Evolutionary conservation across 1,140 invertebrate species (phyloP).

Genomic region (Dreissena polymorpha): DNA sequence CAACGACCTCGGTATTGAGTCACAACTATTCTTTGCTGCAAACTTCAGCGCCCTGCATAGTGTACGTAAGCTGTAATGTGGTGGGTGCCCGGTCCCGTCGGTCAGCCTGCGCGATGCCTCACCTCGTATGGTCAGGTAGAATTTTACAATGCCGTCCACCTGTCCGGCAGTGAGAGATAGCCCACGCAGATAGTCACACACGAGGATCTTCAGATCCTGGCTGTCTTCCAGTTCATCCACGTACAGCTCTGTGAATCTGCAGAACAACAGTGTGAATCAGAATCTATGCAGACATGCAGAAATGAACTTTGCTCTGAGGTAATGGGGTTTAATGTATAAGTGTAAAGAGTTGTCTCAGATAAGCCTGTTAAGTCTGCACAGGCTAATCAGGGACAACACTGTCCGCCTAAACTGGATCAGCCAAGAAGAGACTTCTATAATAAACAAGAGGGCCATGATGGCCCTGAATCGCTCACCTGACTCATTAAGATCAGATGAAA

Average conservation of each 20-base stretch:
- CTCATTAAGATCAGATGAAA: too few species aligned
- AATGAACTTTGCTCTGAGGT: too few species aligned
- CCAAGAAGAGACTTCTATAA: too few species aligned
- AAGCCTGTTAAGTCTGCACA: too few species aligned
- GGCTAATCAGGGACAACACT: too few species aligned
- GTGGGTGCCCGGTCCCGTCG: slow-evolving; percentile 89
- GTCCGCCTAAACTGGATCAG: too few species aligned
- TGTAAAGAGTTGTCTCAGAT: too few species aligned
- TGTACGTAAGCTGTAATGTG: slow-evolving; percentile 92
- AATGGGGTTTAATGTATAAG: too few species aligned
- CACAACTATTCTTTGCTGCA: slow-evolving; percentile 90
- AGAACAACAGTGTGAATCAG: too few species aligned
- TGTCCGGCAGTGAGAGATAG: slow-evolving; percentile 85
- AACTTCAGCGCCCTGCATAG: slow-evolving; percentile 94
- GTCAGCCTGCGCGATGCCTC: slow-evolving; percentile 86
- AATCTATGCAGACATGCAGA: too few species aligned
- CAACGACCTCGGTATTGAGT: slow-evolving; percentile 89
- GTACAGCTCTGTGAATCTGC: slow-evolving; percentile 96
- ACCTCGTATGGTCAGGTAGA: slow-evolving; percentile 91
- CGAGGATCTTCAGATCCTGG: slow-evolving; percentile 90
- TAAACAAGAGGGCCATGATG: too few species aligned
- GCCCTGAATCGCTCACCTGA: too few species aligned
- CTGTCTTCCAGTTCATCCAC: slow-evolving; percentile 93
- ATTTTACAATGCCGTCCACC: slow-evolving; percentile 90
- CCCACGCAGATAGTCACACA: slow-evolving; percentile 91